Conservation (phyloP, 1,140 invertebrate species). For the Drosophila biarmipes region DNA sequence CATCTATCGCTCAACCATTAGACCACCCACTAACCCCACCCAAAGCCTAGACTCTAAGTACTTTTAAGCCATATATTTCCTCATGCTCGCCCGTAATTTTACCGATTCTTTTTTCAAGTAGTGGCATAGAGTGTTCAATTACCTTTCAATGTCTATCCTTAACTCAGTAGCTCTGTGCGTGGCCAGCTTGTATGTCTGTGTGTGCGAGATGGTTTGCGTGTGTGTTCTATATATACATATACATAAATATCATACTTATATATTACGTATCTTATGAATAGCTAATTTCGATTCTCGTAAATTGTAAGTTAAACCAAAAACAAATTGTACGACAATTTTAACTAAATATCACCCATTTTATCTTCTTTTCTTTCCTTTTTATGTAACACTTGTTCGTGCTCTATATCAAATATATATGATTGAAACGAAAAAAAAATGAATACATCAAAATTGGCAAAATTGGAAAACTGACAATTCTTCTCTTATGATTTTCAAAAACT, state of each 20-base stretch:
- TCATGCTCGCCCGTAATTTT: constrained; percentile 41
- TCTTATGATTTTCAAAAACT: constrained; percentile 48
- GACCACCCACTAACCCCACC: background rate
- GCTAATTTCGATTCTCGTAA: constrained; percentile 74
- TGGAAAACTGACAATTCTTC: constrained; percentile 78
- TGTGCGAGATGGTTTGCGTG: constrained; percentile 42
- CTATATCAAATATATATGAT: constrained; percentile 77
- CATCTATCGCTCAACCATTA: background rate
- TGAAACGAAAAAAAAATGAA: constrained; percentile 47
- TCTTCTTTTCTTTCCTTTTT: constrained; percentile 84
- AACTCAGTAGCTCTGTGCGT: constrained; percentile 68
- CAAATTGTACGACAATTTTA: constrained; percentile 73
- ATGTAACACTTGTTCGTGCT: constrained; percentile 83
- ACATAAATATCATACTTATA: constrained; percentile 29
- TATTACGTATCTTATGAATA: constrained; percentile 52
- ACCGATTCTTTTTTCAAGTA: constrained; percentile 62
- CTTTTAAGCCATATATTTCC: constrained; percentile 26
- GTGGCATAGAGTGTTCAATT: constrained; percentile 74
- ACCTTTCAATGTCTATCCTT: constrained; percentile 74
- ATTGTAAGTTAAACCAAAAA: constrained; percentile 71
- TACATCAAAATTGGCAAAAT: constrained; percentile 82
- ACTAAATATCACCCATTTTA: constrained; percentile 84
- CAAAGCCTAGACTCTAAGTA: constrained; percentile 35
- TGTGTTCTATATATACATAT: constrained; percentile 30
- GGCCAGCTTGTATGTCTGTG: constrained; percentile 56